Evolutionary conservation across 2,113 vertebrate genomes (phyloP).

Genomic region (Cyprinodon tularosa): DNA sequence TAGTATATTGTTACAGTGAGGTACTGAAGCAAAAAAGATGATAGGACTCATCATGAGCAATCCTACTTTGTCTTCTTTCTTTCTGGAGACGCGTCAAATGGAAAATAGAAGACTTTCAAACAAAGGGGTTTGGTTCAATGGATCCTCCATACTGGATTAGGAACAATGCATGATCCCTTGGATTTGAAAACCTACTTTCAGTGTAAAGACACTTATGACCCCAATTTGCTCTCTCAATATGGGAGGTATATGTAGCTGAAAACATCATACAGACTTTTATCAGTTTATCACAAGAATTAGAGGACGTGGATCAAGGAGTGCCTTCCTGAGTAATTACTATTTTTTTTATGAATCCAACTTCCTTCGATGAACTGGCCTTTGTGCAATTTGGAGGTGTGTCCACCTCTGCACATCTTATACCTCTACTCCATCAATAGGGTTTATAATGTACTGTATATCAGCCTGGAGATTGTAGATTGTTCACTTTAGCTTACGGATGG

Average conservation of each 20-base stretch:
- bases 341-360: too few relatives aligned
- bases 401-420: neutral
- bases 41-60: constrained; percentile 26
- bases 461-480: too few relatives aligned
- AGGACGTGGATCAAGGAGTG: neutral
- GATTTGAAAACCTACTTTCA: neutral
- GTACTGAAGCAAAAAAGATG: constrained; percentile 3
- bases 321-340: neutral
- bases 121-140: neutral
- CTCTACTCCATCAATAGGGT: neutral
- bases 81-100: constrained; percentile 7
- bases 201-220: too few relatives aligned
- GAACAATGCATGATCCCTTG: neutral
- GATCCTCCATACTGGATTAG: neutral
- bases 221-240: neutral
- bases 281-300: neutral
- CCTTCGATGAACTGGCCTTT: neutral
- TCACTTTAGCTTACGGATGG: too few relatives aligned
- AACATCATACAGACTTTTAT: neutral
- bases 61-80: constrained; percentile 6
- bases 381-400: neutral
- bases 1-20: constrained; percentile 22
- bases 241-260: neutral
- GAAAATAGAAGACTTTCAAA: neutral
- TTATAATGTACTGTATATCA: neutral